phyloP scores from a whole-genome alignment of 2,797 vertebrate species.

The Halcyon badia region DNA sequence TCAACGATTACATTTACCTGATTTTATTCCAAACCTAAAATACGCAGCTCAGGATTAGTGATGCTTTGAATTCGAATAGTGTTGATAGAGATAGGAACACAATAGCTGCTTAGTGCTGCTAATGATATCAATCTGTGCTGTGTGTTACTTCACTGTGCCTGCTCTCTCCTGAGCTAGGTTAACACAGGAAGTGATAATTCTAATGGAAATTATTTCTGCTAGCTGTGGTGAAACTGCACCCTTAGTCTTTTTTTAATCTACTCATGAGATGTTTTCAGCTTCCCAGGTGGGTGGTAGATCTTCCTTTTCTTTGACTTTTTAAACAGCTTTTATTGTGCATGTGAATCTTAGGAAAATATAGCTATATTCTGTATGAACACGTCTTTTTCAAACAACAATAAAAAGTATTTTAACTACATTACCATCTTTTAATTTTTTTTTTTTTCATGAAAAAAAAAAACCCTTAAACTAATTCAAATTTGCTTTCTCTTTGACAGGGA shows the following conservation, averaged over 20 bases:
- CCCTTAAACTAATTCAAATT: not conserved
- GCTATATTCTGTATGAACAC: not conserved
- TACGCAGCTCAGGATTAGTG: not conserved
- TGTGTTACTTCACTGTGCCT: not conserved
- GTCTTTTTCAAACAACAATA: not conserved
- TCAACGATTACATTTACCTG: not conserved
- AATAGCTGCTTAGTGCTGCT: not conserved
- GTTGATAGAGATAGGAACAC: not conserved
- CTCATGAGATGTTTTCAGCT: not conserved
- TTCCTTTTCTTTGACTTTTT: not conserved
- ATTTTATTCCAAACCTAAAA: not conserved
- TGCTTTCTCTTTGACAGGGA: not conserved
- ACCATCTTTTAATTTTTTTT: not conserved
- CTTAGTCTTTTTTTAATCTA: not conserved
- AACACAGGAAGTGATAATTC: not conserved
- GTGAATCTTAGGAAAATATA: not conserved
- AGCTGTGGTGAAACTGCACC: not conserved
- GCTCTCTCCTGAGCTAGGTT: not conserved
- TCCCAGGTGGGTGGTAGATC: not conserved
- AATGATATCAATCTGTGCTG: not conserved
- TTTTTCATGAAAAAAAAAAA: not conserved
- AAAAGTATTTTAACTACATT: not conserved
- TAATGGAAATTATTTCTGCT: slow-evolving; percentile 7
- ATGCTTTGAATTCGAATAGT: not conserved
- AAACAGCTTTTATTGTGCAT: not conserved